Conservation (phyloP, 1,140 invertebrate species). For the Pantala flavescens region DNA sequence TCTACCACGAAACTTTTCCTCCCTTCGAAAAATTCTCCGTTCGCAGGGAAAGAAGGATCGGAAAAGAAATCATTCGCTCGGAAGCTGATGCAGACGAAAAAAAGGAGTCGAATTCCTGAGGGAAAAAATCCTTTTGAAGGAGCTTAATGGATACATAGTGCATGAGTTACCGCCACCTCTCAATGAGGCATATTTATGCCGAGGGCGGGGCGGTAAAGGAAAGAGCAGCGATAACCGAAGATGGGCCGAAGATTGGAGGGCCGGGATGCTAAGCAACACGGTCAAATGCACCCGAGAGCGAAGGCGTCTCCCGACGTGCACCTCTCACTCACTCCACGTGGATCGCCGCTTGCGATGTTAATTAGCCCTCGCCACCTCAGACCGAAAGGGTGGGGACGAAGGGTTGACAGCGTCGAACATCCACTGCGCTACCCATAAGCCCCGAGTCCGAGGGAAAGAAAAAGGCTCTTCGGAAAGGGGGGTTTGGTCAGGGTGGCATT, state of each 20-base stretch:
- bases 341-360: neutral
- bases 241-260: neutral
- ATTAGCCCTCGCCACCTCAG: neutral
- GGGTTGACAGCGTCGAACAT: neutral
- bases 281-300: neutral
- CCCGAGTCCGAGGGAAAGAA: neutral
- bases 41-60: too few species aligned
- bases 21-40: too few species aligned
- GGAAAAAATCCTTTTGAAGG: neutral
- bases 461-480: neutral
- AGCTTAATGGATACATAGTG: neutral
- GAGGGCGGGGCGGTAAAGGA: too few species aligned
- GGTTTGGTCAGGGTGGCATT: constrained; percentile 3
- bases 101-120: neutral
- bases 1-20: too few species aligned
- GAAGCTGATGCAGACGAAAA: too few species aligned
- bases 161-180: neutral
- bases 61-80: too few species aligned
- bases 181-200: too few species aligned
- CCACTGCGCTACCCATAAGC: neutral
- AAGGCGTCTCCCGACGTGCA: neutral
- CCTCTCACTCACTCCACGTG: neutral
- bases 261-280: neutral
- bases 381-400: neutral
- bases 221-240: neutral